Evolutionary conservation across 2,888 invertebrate genomes (phyloP), one percentile per base, ranked within the genome.

Genomic region (Schizaphis graminum): DNA sequence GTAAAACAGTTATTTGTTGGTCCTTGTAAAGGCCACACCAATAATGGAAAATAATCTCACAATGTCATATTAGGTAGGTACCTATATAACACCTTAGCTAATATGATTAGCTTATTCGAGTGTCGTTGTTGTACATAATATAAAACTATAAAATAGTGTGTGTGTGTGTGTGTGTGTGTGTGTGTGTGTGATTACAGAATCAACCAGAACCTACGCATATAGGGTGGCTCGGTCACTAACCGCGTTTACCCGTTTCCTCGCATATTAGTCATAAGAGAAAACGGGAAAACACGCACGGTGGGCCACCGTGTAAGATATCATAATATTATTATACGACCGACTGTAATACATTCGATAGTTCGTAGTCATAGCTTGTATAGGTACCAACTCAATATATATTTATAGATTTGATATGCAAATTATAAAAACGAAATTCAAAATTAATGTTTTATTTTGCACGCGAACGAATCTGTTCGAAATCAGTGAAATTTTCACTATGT

Each of bases 1-100:
- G 92, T 89, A 89, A 93, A 93, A 93, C 92, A 88, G 92, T 92
- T 67, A 41, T 86, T n/a, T 7, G 26, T 77, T 88, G 67, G 92
- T 93, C 92, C 92, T 89, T 93, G 89, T 93, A 93, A 93, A 93
- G 88, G 92, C 88, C 92, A 53, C 8, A 0, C 49, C 21, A 49
- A 77, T 28, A 49, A 77, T 28, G 49, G 26, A 77, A 91, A 91
- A 47, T 49, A 77, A 91, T 77, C 91, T 91, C n/a, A 49, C 41
- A 67, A 26, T 28, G 26, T 41, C 88, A 88, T 56, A 88, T 53
- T 88, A 56, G 35, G 35, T 35, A 61, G 10, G 8, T 24, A 35
- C 16, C 67, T n/a, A 49, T 49, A 49, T 21, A 8, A 35, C 24
- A 77, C 77, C 77, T 77, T 77, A 77, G 35, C 77, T 77, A 35